A percentile compares a stretch with the other conserved stretches of the same genome.
Evolutionary conservation across 2,797 vertebrate species (phyloP).

Genomic region (Myotis pilosus): DNA sequence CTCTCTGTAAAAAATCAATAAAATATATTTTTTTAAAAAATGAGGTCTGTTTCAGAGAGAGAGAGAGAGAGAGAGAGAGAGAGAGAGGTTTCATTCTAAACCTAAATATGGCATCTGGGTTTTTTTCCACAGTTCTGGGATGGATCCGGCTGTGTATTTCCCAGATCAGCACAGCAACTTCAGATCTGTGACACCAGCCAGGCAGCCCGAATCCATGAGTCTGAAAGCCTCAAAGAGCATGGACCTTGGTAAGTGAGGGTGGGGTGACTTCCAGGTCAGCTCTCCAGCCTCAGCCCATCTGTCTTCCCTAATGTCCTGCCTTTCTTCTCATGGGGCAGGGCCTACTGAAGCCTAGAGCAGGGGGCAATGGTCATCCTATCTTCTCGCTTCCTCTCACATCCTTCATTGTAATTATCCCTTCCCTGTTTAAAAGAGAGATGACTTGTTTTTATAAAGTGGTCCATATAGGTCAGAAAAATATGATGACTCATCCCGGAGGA

Average conservation of each 20-base stretch:
- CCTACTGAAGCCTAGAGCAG: constrained; percentile 20
- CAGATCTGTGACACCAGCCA: constrained; percentile 81
- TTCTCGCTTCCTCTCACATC: constrained; percentile 28
- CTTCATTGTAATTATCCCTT: constrained; percentile 50
- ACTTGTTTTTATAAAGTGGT: constrained; percentile 43
- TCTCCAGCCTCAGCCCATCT: constrained; percentile 60
- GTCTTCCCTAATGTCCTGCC: constrained; percentile 65
- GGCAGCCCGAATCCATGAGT: constrained; percentile 88
- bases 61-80: background rate
- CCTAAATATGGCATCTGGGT: constrained; percentile 62
- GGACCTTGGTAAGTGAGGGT: constrained; percentile 93
- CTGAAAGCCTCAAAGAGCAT: constrained; percentile 97
- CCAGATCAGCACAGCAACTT: constrained; percentile 84
- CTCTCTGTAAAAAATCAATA: no score
- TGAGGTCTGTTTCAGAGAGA: background rate
- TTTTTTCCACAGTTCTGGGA: constrained; percentile 76
- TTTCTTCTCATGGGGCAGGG: constrained; percentile 64
- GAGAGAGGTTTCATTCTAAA: constrained; percentile 54
- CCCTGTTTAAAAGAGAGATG: constrained; percentile 44
- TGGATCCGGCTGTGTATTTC: constrained; percentile 81
- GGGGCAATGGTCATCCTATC: background rate
- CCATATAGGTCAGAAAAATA: background rate
- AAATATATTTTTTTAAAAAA: background rate
- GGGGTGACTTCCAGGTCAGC: constrained; percentile 66
- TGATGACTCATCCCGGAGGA: background rate